These are phyloP conservation scores for Eumaeus atala DNA, from an alignment of 1,140 invertebrate species.

Conservation along the genomic window DNA sequence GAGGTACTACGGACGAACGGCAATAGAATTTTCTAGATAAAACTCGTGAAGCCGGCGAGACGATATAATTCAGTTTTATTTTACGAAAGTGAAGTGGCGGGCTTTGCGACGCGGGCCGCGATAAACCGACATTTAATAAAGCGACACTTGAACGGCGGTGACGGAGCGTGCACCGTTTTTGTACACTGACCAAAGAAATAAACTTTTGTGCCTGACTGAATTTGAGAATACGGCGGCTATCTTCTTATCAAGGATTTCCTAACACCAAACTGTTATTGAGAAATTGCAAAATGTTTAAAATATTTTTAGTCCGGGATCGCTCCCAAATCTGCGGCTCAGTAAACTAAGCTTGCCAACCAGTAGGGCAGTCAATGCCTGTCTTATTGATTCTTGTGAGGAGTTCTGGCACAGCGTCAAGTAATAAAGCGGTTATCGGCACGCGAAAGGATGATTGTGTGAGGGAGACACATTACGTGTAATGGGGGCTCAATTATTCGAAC, in stretches of 20 bases:
- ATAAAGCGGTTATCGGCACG: slow-evolving; percentile 61
- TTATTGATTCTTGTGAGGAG: slow-evolving; percentile 47
- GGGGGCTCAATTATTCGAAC: slow-evolving; percentile 55
- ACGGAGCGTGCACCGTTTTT: background rate
- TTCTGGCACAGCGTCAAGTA: slow-evolving; percentile 51
- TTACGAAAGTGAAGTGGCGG: slow-evolving; percentile 45
- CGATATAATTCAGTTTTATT: slow-evolving; percentile 48
- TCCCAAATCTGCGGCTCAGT: too few relatives aligned
- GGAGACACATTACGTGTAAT: slow-evolving; percentile 47
- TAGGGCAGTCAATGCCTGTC: too few relatives aligned
- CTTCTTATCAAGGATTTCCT: too few relatives aligned
- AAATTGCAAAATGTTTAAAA: too few relatives aligned
- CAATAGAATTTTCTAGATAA: slow-evolving; percentile 50
- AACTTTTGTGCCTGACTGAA: too few relatives aligned
- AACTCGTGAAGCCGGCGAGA: slow-evolving; percentile 29
- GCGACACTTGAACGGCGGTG: slow-evolving; percentile 22
- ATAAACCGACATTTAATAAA: slow-evolving; percentile 51
- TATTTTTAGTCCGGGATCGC: too few relatives aligned
- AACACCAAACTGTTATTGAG: too few relatives aligned
- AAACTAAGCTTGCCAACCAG: too few relatives aligned
- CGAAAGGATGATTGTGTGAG: slow-evolving; percentile 49
- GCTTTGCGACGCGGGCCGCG: slow-evolving; percentile 38
- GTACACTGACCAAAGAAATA: background rate
- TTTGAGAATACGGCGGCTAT: too few relatives aligned
- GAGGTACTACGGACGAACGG: slow-evolving; percentile 35